Percentiles rank a stretch among this genome's conserved stretches.
phyloP scores from a whole-genome alignment of 2,888 invertebrate species.

The Linnaemya vulpina region DNA sequence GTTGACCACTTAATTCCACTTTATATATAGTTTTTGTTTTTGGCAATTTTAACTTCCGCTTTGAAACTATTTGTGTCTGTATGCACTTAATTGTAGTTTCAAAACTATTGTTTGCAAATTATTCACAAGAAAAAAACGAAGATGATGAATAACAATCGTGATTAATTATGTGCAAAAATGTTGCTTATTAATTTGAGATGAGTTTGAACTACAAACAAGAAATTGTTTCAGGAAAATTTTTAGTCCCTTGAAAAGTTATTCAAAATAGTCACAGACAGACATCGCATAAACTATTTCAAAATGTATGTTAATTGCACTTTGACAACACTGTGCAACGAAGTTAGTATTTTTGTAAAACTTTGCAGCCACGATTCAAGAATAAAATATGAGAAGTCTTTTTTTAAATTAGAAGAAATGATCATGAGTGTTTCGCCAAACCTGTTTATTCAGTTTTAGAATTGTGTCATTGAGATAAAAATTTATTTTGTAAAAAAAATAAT shows the following conservation, averaged over 20 bases:
- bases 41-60: slow-evolving; percentile 54
- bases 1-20: background rate
- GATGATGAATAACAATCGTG: slow-evolving; percentile 15
- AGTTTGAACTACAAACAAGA: background rate
- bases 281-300: background rate
- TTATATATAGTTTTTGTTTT: background rate
- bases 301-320: too few relatives aligned
- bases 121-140: background rate
- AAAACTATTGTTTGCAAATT: background rate
- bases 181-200: slow-evolving; percentile 13
- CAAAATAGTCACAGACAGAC: background rate
- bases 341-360: too few relatives aligned
- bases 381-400: too few relatives aligned
- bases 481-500: too few relatives aligned
- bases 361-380: too few relatives aligned
- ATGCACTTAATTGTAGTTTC: background rate
- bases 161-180: slow-evolving; percentile 40
- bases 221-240: slow-evolving; percentile 14
- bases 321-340: too few relatives aligned
- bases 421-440: too few relatives aligned
- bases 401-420: too few relatives aligned
- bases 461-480: too few relatives aligned
- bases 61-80: background rate
- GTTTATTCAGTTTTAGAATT: too few relatives aligned
- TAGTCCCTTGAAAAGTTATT: background rate